Base-by-base conservation (phyloP, 2,797 vertebrate genomes). In the Crenuchus spilurus region DNA sequence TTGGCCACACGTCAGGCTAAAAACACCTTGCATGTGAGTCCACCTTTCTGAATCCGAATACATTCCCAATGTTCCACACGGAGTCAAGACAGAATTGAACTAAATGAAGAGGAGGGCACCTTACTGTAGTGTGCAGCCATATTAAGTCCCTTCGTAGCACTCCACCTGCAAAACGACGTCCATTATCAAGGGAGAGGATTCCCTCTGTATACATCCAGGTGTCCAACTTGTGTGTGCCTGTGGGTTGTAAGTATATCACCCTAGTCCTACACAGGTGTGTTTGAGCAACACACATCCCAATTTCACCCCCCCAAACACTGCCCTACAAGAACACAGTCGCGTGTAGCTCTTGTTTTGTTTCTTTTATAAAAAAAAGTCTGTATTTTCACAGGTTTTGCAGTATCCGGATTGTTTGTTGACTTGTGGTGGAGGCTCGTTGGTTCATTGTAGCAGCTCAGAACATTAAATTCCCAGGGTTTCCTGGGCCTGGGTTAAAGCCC, bases 401-500 rank as follows among this genome's bases (percentile, higher is more conserved):
- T 76, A 80, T 76, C 57, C 70, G 26, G 24, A 74, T 49, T 75
- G 78, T 72, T 77, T 18, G 26, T 52, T 62, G 66, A 65, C 49
- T 60, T 73, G 72, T 52, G 71, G 75, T 54, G 4, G 41, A 78
- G 69, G 70, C 72, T 76, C 13, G 18, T 70, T 20, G 44, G 58
- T 70, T 78, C 44, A 92, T 63, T 60, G 88, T 94, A 95, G 92
- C 94, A 96, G 95, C 94, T 94, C 90, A 96, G 93, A 98, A 98
- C 97, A 98, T 98, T 95, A 96, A 95, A 94, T 95, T 95, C 92
- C 95, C 96, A 89, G 95, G 95, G 87, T 97, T 95, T 67, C 97
- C 96, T 82, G 96, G 96, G 83, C 97, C 98, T 87, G 98, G 97
- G 93, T 97, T 96, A 90, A 99, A 99, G 80, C 96, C 97, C 97